Percentiles rank a stretch among this genome's conserved stretches.
phyloP scores from a whole-genome alignment of 1,140 invertebrate species.

The Halesus radiatus region DNA sequence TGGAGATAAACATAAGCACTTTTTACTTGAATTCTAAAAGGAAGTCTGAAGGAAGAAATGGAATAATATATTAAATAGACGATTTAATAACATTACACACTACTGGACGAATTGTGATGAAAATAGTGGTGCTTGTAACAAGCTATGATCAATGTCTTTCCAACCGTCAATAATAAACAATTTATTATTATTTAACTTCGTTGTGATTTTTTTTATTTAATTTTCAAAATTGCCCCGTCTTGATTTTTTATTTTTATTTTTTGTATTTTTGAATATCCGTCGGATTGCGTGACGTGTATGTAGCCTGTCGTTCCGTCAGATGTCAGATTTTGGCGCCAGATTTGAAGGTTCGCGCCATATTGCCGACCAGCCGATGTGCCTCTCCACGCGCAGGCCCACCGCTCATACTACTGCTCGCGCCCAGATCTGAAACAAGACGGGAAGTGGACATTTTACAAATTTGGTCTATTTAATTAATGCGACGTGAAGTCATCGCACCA shows the following conservation, averaged over 20 bases:
- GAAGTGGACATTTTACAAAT: not conserved
- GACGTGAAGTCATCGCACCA: not conserved
- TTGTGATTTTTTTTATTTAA: not conserved
- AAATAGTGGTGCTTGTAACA: conserved; percentile 1
- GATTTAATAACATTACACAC: conserved; percentile 1
- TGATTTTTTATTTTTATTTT: no score
- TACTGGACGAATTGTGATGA: conserved; percentile 25
- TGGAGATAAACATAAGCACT: conserved; percentile 19
- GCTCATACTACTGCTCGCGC: not conserved
- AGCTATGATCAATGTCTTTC: not conserved
- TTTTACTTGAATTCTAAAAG: conserved; percentile 10
- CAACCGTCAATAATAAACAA: not conserved
- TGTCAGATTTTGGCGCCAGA: conserved; percentile 11
- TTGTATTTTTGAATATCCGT: no score
- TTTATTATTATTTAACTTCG: not conserved
- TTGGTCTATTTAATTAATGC: not conserved
- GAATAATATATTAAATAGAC: conserved; percentile 13
- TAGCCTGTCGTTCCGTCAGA: not conserved
- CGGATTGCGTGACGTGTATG: not conserved
- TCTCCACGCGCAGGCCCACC: not conserved
- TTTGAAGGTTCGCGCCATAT: conserved; percentile 5
- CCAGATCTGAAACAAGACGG: conserved; percentile 12
- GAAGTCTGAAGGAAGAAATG: conserved; percentile 35
- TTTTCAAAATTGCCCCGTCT: not conserved
- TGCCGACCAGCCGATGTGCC: conserved; percentile 8